Base-by-base conservation (phyloP, 1,140 invertebrate species). In the Cydia pomonella region DNA sequence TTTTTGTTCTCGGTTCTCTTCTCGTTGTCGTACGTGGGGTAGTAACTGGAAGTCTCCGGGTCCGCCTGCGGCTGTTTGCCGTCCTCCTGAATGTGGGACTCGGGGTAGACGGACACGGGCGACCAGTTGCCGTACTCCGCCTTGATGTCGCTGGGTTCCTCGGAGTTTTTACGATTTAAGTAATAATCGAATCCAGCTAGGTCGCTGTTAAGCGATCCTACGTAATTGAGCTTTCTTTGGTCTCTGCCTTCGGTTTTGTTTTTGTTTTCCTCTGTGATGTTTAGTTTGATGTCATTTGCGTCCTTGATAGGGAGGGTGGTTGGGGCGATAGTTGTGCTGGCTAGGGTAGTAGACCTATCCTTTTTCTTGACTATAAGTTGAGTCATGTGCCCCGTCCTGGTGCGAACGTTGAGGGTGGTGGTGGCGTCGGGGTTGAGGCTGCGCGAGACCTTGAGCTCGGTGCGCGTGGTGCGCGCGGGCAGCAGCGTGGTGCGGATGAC, bases 361-460 rank as follows among this genome's bases (percentile, higher is more conserved):
- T 95, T 95, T 85, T 96, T 95, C 84, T 97, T 97, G 1, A 97
- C 96, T 44, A 97, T 95, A 12, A 97, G 89, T 76, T 96, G 96
- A 0, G 96, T 96, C 1, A 96, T 83, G 63, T 95, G 95, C 10
- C 97, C 97, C 13, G 95, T 95, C 82, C 95, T 95, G 0, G 96
- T 96, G 74, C 95, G 94, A 0, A 97, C 95, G 83, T 95, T 96
- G 10, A 97, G 84, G 10, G 96, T 96, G 82, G 96, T 95, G 25
- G 95, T 97, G 62, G 96, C 94, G 4, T 96, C 95, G 2, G 96
- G 96, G 88, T 96, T 95, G 1, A 97, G 90, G 87, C 96, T 97
- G 79, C 96, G 94, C 0, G 96, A 95, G 3, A 97, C 96, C 86
- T 97, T 96, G 1, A 97, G 87, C 83, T 96, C 95, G 3, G 96